Evolutionary conservation across 2,113 vertebrate species (phyloP).

Genomic region (Anser brachyrhynchus): DNA sequence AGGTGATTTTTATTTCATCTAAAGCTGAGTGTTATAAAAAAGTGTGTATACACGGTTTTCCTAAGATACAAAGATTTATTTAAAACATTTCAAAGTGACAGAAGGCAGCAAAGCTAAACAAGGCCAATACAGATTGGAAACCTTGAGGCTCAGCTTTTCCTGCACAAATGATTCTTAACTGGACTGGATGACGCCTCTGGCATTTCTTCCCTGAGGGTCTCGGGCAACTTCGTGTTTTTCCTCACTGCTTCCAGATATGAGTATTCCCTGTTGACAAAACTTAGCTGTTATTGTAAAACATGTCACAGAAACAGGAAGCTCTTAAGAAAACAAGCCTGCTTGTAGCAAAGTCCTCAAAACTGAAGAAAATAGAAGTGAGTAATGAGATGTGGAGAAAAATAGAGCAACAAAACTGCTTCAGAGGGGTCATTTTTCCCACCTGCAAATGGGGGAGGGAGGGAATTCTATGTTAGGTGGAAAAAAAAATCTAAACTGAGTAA

Average conservation of each 20-base stretch:
- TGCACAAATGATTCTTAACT: not conserved
- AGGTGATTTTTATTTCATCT: not conserved
- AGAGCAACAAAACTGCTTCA: not conserved
- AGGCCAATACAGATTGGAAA: not conserved
- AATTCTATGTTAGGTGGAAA: not conserved
- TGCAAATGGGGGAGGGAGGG: not conserved
- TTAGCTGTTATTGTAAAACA: not conserved
- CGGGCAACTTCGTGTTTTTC: not conserved
- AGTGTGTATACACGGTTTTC: accelerated
- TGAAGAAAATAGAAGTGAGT: not conserved
- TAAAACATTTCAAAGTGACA: not conserved
- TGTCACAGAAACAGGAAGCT: not conserved
- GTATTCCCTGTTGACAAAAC: not conserved
- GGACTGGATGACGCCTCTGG: not conserved
- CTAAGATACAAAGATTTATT: not conserved
- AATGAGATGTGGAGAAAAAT: not conserved
- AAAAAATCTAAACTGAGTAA: not conserved
- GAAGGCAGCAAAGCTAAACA: not conserved
- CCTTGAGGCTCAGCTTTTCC: not conserved
- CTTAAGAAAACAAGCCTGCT: not conserved
- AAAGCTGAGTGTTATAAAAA: not conserved
- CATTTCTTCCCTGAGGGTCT: not conserved
- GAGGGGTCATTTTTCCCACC: not conserved
- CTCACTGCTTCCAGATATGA: not conserved
- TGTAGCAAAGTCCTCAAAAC: not conserved